Evolutionary conservation across 2,113 vertebrate species (phyloP).

Genomic region (Ciconia maguari): DNA sequence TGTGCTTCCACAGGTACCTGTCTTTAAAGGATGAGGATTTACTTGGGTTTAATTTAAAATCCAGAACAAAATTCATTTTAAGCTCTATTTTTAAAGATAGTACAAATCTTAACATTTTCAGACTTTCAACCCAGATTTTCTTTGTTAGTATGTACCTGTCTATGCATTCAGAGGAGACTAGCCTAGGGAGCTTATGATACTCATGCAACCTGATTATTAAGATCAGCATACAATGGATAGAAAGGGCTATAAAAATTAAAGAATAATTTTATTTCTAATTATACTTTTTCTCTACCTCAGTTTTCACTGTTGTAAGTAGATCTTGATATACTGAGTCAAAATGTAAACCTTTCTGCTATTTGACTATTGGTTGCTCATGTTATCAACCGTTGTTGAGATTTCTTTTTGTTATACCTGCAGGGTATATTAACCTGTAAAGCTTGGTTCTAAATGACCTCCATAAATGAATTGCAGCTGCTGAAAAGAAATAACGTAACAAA

Average conservation of each 20-base stretch:
- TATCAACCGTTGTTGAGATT: background rate
- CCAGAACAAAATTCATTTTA: background rate
- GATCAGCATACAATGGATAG: background rate
- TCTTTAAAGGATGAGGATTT: background rate
- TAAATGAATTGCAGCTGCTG: background rate
- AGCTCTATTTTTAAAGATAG: background rate
- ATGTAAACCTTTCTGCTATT: background rate
- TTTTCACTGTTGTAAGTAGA: background rate
- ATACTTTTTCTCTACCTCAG: background rate
- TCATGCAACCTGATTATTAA: background rate
- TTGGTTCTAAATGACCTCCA: background rate
- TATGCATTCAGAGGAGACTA: background rate
- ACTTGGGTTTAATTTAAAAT: background rate
- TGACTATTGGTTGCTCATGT: background rate
- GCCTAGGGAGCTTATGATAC: background rate
- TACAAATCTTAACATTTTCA: background rate
- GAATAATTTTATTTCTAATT: background rate
- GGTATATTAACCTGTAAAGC: background rate
- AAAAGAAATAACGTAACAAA: background rate
- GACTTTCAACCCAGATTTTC: background rate
- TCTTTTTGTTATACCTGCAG: background rate
- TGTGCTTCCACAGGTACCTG: background rate
- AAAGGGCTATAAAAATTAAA: background rate
- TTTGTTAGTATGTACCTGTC: background rate
- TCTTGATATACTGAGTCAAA: background rate